Evolutionary conservation across 2,888 invertebrate genomes (phyloP), one percentile per base, ranked within the genome.

Genomic region (Acrocyrtus sp.): DNA sequence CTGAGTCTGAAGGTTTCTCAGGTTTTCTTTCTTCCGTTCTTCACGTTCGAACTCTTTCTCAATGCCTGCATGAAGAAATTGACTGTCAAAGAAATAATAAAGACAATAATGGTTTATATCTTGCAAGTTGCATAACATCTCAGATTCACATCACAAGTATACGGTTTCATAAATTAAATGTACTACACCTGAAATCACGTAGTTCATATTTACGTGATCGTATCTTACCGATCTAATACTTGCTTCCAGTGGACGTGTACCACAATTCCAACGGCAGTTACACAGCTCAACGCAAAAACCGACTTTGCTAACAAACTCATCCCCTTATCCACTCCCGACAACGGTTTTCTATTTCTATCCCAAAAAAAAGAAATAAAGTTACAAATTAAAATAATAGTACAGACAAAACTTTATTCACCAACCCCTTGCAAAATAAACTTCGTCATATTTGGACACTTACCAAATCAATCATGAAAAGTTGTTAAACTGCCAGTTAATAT

Each of bases 201-300:
- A n/a, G n/a, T n/a, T n/a, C n/a, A n/a, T n/a, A n/a, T n/a, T n/a
- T n/a, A n/a, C n/a, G n/a, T n/a, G n/a, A n/a, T n/a, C n/a, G n/a
- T n/a, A n/a, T n/a, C n/a, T 29, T 51, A 69, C 74, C 74, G 50
- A 29, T 74, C 74, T 26, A 63, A 12, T 26, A 68, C 47, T 41
- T 74, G 74, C 22, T 53, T 63, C 63, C 68, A 62, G 45, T 74
- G 74, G 17, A 74, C 74, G 43, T 69, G 69, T 12, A 57, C 68
- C 26, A 74, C 68, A n/a, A 29, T 68, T 12, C 68, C 68, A 39
- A 39, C 12, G 3, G 74, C 63, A 26, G 47, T 57, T 5, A 56
- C 27, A 69, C 74, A 74, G 5, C 67, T 62, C 19, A 45, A 26
- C 26, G 26, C 56, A 27, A 74, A 74, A 12, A 74, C 57, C 3